Base-by-base conservation (phyloP, 2,888 invertebrate genomes). In the Agrenia bidenticulata region DNA sequence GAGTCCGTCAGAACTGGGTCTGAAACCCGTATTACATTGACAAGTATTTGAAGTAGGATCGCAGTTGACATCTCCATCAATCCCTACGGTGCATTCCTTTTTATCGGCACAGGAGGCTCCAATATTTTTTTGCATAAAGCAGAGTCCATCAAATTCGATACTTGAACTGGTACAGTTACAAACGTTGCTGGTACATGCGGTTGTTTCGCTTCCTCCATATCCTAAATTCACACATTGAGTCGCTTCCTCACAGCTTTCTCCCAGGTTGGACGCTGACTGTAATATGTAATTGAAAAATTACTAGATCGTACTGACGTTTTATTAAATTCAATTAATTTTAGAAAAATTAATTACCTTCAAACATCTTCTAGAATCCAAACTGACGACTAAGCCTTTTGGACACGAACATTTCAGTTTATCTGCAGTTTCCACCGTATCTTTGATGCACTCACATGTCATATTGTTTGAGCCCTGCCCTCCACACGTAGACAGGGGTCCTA, bases 11-110 rank as follows among this genome's bases (percentile, higher is more conserved):
- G 32, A 5, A 19, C 45, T 19, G 4, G 7, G 4, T 5, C 4
- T 15, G 45, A 45, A 45, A n/a, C 45, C 15, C 4, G 7, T 19
- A 19, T 51, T 7, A 24, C 51, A 51, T 23, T 23, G 51, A 15
- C 51, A 45, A 19, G 15, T 45, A 5, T 45, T 15, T 45, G 45
- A 45, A 5, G 45, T 15, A 11, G 23, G 5, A 11, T 51, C 5
- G 23, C 23, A 51, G 9, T 51, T 15, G 7, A 21, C 23, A 51
- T 15, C 15, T 39, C 39, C 49, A 15, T 11, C 19, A 17, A 49
- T 49, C 19, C n/a, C 49, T 9, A 49, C 49, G 49, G n/a, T 15
- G 17, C 49, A 49, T 19, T 49, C 49, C 17, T 49, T 49, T 7
- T 9, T 19, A 7, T 49, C 17, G 11, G 19, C 11, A 19, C 49